Percentiles rank a stretch among this genome's conserved stretches.
Evolutionary conservation across 2,888 invertebrate species (phyloP).

Genomic region (Idaea aversata): DNA sequence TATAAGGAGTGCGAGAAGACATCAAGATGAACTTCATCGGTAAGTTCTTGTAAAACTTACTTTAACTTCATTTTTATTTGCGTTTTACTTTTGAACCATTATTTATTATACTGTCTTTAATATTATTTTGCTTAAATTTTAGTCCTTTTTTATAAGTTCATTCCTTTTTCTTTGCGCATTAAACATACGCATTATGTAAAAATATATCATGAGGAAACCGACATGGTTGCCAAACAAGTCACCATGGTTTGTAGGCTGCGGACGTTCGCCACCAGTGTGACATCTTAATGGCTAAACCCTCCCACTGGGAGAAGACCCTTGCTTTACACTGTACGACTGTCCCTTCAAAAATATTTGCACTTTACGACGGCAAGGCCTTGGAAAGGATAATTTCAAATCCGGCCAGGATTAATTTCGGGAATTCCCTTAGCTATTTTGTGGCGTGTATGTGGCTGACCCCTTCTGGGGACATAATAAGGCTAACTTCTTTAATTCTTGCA

Average conservation of each 20-base stretch:
- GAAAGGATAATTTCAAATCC: background rate
- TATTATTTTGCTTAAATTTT: background rate
- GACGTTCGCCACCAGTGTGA: background rate
- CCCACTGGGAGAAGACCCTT: background rate
- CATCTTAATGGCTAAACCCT: background rate
- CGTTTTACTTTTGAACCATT: background rate
- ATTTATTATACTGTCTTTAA: background rate
- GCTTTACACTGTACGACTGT: background rate
- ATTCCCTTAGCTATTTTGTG: background rate
- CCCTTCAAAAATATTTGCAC: background rate
- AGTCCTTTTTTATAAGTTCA: background rate
- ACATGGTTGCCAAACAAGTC: background rate
- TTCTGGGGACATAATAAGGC: background rate
- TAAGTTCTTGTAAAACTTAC: conserved; percentile 43
- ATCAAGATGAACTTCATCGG: conserved; percentile 73
- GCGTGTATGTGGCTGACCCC: background rate
- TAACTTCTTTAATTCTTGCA: background rate
- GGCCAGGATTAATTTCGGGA: background rate
- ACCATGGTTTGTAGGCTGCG: background rate
- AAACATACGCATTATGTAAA: background rate
- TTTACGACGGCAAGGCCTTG: background rate
- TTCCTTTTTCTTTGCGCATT: background rate
- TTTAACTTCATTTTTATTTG: conserved; percentile 5
- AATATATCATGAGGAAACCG: background rate
- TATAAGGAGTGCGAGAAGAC: conserved; percentile 40